phyloP scores from a whole-genome alignment of 1,140 invertebrate species.

The Drosophila truncata region DNA sequence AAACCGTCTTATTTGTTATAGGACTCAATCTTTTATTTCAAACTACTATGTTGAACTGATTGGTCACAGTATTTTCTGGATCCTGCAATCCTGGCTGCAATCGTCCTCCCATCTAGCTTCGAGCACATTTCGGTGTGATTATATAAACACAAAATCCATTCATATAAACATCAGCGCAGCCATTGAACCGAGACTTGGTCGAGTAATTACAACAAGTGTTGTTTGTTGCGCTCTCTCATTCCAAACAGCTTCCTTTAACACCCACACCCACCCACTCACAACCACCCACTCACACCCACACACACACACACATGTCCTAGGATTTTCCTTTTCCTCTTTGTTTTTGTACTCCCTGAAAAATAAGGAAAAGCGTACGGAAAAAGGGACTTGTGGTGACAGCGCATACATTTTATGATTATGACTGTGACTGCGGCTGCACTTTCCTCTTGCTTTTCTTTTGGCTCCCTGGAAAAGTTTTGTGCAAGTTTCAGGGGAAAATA shows the following conservation, averaged over 20 bases:
- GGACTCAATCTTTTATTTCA: background rate
- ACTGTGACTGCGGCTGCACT: conserved; percentile 52
- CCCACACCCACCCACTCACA: conserved; percentile 4
- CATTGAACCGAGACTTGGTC: conserved; percentile 59
- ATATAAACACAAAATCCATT: conserved; percentile 74
- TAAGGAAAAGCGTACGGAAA: conserved; percentile 1
- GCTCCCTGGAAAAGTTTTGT: conserved; percentile 25
- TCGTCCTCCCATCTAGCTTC: conserved; percentile 14
- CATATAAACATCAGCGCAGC: conserved; percentile 73
- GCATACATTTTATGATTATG: conserved; percentile 83
- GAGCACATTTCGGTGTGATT: conserved; percentile 68
- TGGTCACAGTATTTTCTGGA: background rate
- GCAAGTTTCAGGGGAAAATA: conserved; percentile 9
- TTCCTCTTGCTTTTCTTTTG: conserved; percentile 22
- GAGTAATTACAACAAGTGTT: conserved; percentile 77
- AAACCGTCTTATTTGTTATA: background rate
- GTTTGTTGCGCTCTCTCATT: conserved; percentile 34
- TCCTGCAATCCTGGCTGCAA: background rate
- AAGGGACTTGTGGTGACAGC: conserved; percentile 54
- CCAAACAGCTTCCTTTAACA: background rate
- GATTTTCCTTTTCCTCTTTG: conserved; percentile 29
- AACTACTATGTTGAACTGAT: background rate
- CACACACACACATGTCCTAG: background rate
- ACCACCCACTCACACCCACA: background rate
- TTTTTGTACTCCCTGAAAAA: conserved; percentile 12